Conservation (phyloP, 2,113 vertebrate species). For the Mesocricetus auratus region DNA sequence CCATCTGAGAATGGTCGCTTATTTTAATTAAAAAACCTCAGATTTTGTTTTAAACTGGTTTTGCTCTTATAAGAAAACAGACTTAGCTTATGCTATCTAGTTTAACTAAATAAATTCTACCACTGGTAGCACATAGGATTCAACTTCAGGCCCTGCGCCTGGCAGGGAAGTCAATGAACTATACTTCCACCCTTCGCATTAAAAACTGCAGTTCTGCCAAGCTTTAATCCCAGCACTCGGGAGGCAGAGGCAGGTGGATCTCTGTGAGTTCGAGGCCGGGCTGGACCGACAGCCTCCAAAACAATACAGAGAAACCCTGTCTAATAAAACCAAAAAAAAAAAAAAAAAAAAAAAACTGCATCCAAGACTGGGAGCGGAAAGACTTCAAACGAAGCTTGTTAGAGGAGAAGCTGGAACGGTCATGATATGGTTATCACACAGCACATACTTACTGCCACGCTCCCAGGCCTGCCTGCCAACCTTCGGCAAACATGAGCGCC, state of each 20-base stretch:
- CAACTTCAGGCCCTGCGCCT: neutral
- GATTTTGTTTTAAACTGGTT: neutral
- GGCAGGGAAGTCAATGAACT: neutral
- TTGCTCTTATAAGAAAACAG: neutral
- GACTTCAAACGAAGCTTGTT: neutral
- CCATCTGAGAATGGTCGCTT: neutral
- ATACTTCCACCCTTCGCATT: neutral
- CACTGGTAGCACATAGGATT: too few relatives aligned
- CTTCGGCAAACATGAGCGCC: slow-evolving; percentile 98
- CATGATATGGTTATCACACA: fast-evolving
- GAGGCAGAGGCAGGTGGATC: too few relatives aligned
- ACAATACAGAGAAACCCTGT: too few relatives aligned
- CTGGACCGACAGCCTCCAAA: too few relatives aligned
- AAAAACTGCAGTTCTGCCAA: neutral
- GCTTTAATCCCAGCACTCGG: too few relatives aligned
- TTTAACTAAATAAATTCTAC: neutral
- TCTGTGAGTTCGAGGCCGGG: too few relatives aligned
- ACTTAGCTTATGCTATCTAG: neutral
- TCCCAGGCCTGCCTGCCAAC: slow-evolving; percentile 96
- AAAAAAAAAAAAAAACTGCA: too few relatives aligned
- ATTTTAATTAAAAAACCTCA: neutral
- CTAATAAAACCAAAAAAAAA: too few relatives aligned
- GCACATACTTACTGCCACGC: slow-evolving; percentile 94
- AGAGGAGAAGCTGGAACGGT: neutral
- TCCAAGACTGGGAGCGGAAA: neutral